These are phyloP conservation scores for Saguinus midas DNA, from an alignment of 2,113 vertebrate species.

Conservation along the genomic window DNA sequence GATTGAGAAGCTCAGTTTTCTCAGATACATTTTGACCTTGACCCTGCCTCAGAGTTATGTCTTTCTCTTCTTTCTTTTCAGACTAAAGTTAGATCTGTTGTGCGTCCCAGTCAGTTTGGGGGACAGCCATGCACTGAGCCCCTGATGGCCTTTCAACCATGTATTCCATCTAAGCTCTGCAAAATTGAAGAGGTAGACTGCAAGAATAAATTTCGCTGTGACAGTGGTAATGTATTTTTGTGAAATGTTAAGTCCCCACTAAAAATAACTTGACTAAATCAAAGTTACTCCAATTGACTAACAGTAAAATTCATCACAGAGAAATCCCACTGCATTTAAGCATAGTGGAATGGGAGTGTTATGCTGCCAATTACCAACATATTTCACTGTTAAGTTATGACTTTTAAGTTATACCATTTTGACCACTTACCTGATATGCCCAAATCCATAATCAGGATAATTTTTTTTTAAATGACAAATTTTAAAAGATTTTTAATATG, in stretches of 20 bases:
- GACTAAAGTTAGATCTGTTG: conserved; percentile 86
- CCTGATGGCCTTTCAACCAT: conserved; percentile 85
- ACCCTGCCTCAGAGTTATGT: background rate
- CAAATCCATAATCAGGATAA: background rate
- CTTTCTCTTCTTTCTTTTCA: conserved; percentile 75
- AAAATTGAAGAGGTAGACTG: conserved; percentile 86
- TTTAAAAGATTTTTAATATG: background rate
- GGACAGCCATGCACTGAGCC: conserved; percentile 86
- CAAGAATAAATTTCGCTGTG: conserved; percentile 89
- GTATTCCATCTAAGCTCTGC: conserved; percentile 88
- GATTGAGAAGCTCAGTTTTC: background rate
- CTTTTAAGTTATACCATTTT: background rate
- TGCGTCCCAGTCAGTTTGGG: conserved; percentile 90
- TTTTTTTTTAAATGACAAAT: background rate
- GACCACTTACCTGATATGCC: background rate
- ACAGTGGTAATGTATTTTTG: conserved; percentile 85
- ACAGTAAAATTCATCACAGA: background rate
- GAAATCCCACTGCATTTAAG: background rate
- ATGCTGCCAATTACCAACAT: background rate
- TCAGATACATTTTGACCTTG: background rate
- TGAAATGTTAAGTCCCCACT: background rate
- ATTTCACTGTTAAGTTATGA: background rate
- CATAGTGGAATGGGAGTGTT: background rate
- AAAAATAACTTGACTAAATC: background rate
- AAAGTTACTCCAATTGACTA: background rate